A percentile compares a stretch with the other conserved stretches of the same genome.
Evolutionary conservation across 2,113 vertebrate species (phyloP).

Genomic region (Sebastes schlegelii): DNA sequence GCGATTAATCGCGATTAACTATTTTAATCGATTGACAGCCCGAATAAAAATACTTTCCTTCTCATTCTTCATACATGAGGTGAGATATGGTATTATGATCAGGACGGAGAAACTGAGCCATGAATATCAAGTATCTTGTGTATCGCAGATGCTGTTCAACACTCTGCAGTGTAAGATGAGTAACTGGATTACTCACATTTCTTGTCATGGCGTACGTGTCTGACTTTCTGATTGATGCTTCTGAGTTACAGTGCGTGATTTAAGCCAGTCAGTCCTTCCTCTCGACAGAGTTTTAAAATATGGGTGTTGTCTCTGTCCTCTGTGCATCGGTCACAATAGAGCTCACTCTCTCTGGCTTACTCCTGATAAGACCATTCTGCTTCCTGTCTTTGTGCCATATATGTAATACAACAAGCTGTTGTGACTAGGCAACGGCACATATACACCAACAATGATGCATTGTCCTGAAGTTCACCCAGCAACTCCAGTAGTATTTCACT

Average conservation of each 20-base stretch:
- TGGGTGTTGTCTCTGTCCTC: neutral
- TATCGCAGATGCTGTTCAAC: neutral
- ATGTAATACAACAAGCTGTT: constrained; percentile 4
- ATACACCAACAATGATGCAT: neutral
- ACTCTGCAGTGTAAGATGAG: neutral
- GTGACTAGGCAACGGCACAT: constrained; percentile 9
- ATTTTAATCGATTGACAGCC: too few relatives aligned
- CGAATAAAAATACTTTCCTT: neutral
- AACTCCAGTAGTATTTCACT: neutral
- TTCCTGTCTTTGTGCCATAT: constrained; percentile 68
- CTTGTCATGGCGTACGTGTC: neutral
- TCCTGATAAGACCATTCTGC: constrained; percentile 63
- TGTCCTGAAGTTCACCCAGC: constrained; percentile 20
- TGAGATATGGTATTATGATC: neutral
- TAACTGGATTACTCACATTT: neutral
- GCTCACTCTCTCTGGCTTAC: neutral
- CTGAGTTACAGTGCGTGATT: neutral
- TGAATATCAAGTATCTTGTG: neutral
- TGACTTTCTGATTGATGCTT: neutral
- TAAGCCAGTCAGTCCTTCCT: neutral
- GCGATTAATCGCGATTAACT: too few relatives aligned
- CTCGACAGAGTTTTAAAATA: neutral
- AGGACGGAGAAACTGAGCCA: neutral
- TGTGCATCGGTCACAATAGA: neutral
- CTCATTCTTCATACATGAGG: neutral